A percentile compares a stretch with the other conserved stretches of the same genome.
Evolutionary conservation across 2,888 invertebrate species (phyloP).

Genomic region (Zeuzera pyrina): DNA sequence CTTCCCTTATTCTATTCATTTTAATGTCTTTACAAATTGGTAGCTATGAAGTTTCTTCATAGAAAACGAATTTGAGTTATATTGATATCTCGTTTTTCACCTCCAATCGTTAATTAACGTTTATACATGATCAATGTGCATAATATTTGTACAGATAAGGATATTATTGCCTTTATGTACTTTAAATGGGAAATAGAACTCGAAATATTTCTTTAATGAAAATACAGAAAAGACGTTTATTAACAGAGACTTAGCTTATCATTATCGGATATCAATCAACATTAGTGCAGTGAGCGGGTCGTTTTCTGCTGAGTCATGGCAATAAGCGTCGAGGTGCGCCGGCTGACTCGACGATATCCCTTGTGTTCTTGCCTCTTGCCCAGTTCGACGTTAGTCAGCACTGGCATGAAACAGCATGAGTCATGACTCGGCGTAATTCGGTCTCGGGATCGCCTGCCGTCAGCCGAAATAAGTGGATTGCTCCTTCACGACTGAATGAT

Average conservation of each 20-base stretch:
- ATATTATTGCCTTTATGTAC: too few relatives aligned
- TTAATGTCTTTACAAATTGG: too few relatives aligned
- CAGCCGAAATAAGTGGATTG: constrained; percentile 66
- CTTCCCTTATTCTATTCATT: too few relatives aligned
- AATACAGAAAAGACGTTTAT: constrained; percentile 17
- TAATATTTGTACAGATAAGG: too few relatives aligned
- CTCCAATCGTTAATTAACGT: too few relatives aligned
- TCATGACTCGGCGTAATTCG: constrained; percentile 50
- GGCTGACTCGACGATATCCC: constrained; percentile 37
- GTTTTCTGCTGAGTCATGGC: constrained; percentile 45
- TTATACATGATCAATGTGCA: too few relatives aligned
- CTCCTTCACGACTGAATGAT: constrained; percentile 53
- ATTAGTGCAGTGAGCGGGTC: constrained; percentile 37
- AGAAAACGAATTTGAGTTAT: too few relatives aligned
- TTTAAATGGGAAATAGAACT: too few relatives aligned
- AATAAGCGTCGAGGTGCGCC: constrained; percentile 42
- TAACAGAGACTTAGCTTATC: constrained; percentile 18
- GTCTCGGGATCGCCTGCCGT: constrained; percentile 43
- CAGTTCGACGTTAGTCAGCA: constrained; percentile 53
- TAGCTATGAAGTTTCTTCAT: too few relatives aligned
- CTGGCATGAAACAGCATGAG: constrained; percentile 25
- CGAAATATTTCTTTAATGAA: constrained; percentile 13
- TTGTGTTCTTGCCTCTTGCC: constrained; percentile 33
- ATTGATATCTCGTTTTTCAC: too few relatives aligned
- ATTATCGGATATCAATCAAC: constrained; percentile 51